A percentile compares a stretch with the other conserved stretches of the same genome.
These are phyloP conservation scores for Agonopterix arenella DNA, from an alignment of 2,888 invertebrate species.

Conservation along the genomic window DNA sequence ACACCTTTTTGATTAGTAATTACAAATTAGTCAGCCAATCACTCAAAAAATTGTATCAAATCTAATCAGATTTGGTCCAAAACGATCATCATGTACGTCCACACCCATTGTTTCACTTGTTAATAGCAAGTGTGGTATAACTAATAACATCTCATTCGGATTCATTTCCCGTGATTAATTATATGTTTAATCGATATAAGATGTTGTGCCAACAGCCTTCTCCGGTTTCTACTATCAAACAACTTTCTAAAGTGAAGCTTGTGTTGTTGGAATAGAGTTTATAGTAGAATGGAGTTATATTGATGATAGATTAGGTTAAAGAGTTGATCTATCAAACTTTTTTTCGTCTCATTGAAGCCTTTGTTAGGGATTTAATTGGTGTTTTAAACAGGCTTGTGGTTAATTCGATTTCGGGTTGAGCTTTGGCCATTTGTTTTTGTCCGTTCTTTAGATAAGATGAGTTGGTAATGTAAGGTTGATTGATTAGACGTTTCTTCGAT, in stretches of 20 bases:
- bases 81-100: conserved; percentile 42
- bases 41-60: no score
- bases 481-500: conserved; percentile 58
- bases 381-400: conserved; percentile 67
- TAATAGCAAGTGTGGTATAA: conserved; percentile 73
- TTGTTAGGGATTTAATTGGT: conserved; percentile 74
- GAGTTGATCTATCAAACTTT: conserved; percentile 74
- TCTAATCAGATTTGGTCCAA: not conserved
- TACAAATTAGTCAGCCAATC: no score
- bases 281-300: conserved; percentile 14
- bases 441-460: conserved; percentile 46
- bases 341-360: conserved; percentile 70
- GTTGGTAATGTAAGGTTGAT: conserved; percentile 69
- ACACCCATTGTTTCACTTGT: conserved; percentile 70
- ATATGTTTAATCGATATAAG: conserved; percentile 77
- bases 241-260: conserved; percentile 17
- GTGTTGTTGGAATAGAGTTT: accelerated
- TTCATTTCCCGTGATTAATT: conserved; percentile 76
- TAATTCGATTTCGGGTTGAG: conserved; percentile 67
- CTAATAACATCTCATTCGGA: conserved; percentile 78
- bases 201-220: conserved; percentile 75
- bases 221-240: conserved; percentile 35
- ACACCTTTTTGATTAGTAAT: no score
- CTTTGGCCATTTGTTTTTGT: conserved; percentile 66
- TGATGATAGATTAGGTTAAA: conserved; percentile 68